Evolutionary conservation across 2,888 invertebrate genomes (phyloP), one percentile per base, ranked within the genome.

Genomic region (Amiota mariae): DNA sequence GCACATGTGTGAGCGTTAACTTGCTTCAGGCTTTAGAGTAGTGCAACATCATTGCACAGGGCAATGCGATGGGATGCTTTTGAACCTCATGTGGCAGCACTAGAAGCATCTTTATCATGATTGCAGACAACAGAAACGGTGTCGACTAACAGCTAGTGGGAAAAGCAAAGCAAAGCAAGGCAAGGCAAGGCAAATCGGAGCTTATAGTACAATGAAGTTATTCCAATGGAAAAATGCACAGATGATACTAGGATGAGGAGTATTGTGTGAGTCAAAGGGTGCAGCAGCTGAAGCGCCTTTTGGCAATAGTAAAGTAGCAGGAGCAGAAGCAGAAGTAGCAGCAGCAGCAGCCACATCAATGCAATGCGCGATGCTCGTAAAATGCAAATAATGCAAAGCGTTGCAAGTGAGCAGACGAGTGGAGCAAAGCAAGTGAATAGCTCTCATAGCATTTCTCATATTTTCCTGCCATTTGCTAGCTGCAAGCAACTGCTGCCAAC

Each of bases 191-290:
- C 72, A 73, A 71, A 73, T 72, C 74, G 56, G 66, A 66, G 59
- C 64, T 24, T 72, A 56, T 47, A 70, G 81, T 80, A 84, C 83
- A 84, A 84, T 84, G 85, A 85, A 84, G 85, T 84, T 84, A 84
- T 84, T 84, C 83, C 85, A 82, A 85, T 82, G 83, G 83, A 84
- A 84, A 84, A 84, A 84, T 84, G 82, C 83, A 84, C 84, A 66
- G 47, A 47, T 10, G 15, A n/a, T n/a, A n/a, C 64, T 1, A 56
- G 57, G 20, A 20, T 10, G 20, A 59, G 12, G 24, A 20, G 20
- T 24, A 24, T 18, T 18, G 24, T 9, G 70, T 24, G 15, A 11
- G 6, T 15, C 46, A 56, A 20, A 12, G 15, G 13, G 10, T 61
- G 67, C 61, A 10, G 9, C 18, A 47, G 48, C 61, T 66, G 57